Evolutionary conservation across 1,140 invertebrate species (phyloP), one percentile per base, ranked within the genome.

Genomic region (Zaprionus inermis): DNA sequence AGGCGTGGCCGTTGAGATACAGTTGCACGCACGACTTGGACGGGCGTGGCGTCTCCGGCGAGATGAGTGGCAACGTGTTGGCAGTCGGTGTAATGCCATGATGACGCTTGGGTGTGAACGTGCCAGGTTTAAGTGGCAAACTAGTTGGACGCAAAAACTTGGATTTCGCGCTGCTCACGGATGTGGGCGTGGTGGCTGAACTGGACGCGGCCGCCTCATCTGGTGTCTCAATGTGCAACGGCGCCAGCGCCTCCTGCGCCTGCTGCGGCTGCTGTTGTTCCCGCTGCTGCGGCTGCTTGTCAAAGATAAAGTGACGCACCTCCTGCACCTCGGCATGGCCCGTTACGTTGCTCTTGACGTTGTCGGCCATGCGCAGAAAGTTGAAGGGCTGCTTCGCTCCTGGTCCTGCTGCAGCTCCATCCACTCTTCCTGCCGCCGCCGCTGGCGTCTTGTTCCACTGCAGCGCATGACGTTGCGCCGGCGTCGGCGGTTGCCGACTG

Each of bases 1-100:
- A 98, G 28, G 97, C 97, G 89, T 98, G 97, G 0, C 97, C 97
- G 92, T 98, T 97, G 34, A 98, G 92, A 92, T 96, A 97, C 10
- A 97, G 93, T 89, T 98, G 97, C 10, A 96, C 96, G 77, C 97
- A 98, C n/a, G 96, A 96, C 88, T 98, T 98, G 38, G 95, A 96
- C 0, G 96, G 96, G 9, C 97, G 92, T 10, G 97, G 97, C 0
- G 97, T 98, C 91, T 98, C 97, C 0, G 97, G 97, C 77, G 97
- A 98, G 30, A 97, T 96, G 36, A 97, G 92, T 2, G 96, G 95
- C 85, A 96, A 93, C 18, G 96, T 96, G 70, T 96, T 96, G 9
- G 95, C 95, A 46, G 95, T 96, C 0, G 95, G 95, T 3, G 95
- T 96, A 36, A 96, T 95, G 0, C 96, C 96, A 75, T 96, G 96